These are phyloP conservation scores for Odocoileus hemionus DNA, from an alignment of 2,113 vertebrate genomes.

Conservation along the genomic window DNA sequence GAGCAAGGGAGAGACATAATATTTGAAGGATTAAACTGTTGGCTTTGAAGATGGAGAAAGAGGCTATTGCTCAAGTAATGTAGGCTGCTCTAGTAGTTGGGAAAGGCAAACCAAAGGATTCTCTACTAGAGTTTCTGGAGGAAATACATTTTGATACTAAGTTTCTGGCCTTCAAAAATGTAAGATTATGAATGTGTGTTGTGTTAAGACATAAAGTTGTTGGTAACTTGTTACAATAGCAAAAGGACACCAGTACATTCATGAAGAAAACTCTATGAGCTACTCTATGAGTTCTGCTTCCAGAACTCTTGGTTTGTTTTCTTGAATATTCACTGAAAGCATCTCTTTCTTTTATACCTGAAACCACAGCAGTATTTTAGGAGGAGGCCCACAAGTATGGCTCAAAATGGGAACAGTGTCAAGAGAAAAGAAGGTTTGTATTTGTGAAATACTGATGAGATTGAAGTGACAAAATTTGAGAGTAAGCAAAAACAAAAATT, in stretches of 20 bases:
- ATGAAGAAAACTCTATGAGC: neutral
- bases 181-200: neutral
- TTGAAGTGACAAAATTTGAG: neutral
- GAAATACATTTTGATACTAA: neutral
- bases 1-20: neutral
- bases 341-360: neutral
- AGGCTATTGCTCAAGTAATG: neutral
- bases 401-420: neutral
- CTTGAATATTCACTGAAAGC: neutral
- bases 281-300: neutral
- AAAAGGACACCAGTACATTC: neutral
- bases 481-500: neutral
- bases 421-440: neutral
- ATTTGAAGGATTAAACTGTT: neutral
- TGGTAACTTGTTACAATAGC: neutral
- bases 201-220: neutral
- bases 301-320: neutral
- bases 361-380: neutral
- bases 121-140: neutral
- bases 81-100: neutral
- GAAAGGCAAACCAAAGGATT: neutral
- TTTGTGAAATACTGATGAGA: neutral
- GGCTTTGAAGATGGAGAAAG: neutral
- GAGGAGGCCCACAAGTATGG: neutral
- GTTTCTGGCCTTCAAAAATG: neutral